Percentiles rank a stretch among this genome's conserved stretches.
Conservation (phyloP, 2,888 invertebrate genomes). For the Chrysolina haemoptera region DNA sequence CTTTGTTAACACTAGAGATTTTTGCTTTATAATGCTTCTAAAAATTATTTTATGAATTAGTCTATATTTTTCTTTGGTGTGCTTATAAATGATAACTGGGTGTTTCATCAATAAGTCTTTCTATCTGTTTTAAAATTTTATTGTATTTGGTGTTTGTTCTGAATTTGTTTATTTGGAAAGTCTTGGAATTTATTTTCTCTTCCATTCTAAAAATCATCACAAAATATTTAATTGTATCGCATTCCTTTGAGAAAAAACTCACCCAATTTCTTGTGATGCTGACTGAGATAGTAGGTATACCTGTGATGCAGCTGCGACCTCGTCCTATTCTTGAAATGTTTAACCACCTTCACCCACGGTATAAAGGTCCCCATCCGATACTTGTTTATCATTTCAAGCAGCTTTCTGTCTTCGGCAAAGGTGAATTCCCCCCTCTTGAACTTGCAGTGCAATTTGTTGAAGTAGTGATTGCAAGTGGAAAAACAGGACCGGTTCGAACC, state of each 20-base stretch:
- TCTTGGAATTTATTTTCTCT: too few relatives aligned
- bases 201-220: too few relatives aligned
- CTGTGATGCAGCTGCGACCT: constrained; percentile 78
- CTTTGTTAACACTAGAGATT: too few relatives aligned
- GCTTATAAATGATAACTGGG: too few relatives aligned
- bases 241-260: background rate
- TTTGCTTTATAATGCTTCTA: too few relatives aligned
- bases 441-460: constrained; percentile 69
- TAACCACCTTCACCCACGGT: constrained; percentile 81
- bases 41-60: too few relatives aligned
- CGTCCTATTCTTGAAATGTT: constrained; percentile 76
- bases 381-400: constrained; percentile 76
- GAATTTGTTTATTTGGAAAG: too few relatives aligned
- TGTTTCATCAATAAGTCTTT: too few relatives aligned
- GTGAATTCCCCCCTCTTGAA: constrained; percentile 74
- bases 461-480: constrained; percentile 80
- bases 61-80: too few relatives aligned
- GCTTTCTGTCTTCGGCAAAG: constrained; percentile 77
- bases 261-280: constrained; percentile 69
- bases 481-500: constrained; percentile 77
- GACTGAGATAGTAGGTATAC: constrained; percentile 69
- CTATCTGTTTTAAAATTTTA: too few relatives aligned
- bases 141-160: too few relatives aligned
- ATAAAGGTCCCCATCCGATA: constrained; percentile 78
- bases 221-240: too few relatives aligned